These are phyloP conservation scores for Cranoglanis bouderius DNA, from an alignment of 2,113 vertebrate species.

Conservation along the genomic window DNA sequence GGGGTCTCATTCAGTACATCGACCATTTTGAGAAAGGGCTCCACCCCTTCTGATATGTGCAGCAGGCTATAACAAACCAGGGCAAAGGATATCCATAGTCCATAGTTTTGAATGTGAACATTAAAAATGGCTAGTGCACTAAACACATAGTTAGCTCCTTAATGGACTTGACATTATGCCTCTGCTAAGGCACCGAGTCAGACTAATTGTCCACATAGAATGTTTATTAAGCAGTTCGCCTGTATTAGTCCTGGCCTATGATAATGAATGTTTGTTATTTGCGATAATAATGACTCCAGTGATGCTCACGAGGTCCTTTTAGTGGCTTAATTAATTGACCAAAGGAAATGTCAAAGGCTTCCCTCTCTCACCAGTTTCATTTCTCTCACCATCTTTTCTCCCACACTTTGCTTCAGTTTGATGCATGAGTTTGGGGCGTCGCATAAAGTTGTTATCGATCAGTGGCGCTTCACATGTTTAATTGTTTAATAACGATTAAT, in stretches of 20 bases:
- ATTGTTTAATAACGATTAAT: too few relatives aligned
- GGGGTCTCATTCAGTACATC: neutral
- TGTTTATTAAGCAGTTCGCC: slow-evolving; percentile 23
- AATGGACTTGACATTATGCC: neutral
- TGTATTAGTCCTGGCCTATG: slow-evolving; percentile 29
- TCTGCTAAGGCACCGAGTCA: neutral
- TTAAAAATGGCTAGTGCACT: neutral
- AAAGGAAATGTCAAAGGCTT: slow-evolving; percentile 45
- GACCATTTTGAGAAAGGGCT: neutral
- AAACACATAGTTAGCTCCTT: neutral
- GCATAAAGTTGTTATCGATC: slow-evolving; percentile 26
- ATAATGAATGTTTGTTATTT: slow-evolving; percentile 59
- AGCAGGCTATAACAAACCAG: neutral
- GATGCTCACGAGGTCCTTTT: slow-evolving; percentile 43
- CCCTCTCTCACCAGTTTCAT: neutral
- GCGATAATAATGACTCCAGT: slow-evolving; percentile 51
- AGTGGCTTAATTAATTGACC: slow-evolving; percentile 51
- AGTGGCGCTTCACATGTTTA: neutral
- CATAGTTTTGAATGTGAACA: neutral
- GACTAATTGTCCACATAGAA: slow-evolving; percentile 21
- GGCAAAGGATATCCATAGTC: neutral
- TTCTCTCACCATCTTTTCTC: neutral
- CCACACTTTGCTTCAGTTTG: neutral
- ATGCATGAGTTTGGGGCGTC: slow-evolving; percentile 12
- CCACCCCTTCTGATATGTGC: neutral